Evolutionary conservation across 2,797 vertebrate genomes (phyloP), one percentile per base, ranked within the genome.

Genomic region (Melanotaenia trifasciata): DNA sequence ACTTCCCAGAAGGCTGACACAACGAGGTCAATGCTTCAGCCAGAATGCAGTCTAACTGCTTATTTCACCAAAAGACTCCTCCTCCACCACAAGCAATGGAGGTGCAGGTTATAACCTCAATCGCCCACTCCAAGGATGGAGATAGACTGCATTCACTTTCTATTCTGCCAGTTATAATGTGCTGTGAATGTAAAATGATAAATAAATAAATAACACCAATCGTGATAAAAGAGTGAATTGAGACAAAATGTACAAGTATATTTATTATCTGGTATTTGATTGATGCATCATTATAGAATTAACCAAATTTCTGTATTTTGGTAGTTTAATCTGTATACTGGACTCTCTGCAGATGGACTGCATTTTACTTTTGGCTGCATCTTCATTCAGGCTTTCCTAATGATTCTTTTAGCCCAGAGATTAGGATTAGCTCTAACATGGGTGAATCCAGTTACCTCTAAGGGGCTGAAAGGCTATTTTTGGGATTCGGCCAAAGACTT

Each of bases 101-200:
- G 78, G 78, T 80, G 56, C 67, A 69, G 82, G 87, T 90, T 88
- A 78, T 84, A 81, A 89, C 89, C 86, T 83, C 89, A 84, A 92
- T 91, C 88, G 83, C 65, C 84, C 67, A 73, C 74, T 89, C 72
- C 53, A 68, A 70, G 81, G 33, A 74, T 75, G 74, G 72, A 84
- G 83, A 81, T 76, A 54, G 78, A 81, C 74, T 69, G 81, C 70
- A 45, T 80, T 88, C 83, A 80, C 71, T 74, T 84, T 86, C 64
- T 58, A 78, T 85, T 87, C 84, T 84, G 74, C 62, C 36, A 0
- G 61, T 64, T 67, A 59, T 78, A 73, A 81, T 83, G 81, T 14
- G 53, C 67, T 64, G 36, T 70, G 81, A 80, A 84, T 86, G 73
- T 72, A 68, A 74, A 85, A 67, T 68, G 66, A 32, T 6, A 32